Evolutionary conservation across 2,797 vertebrate genomes (phyloP), one percentile per base, ranked within the genome.

Genomic region (Cuniculus paca): DNA sequence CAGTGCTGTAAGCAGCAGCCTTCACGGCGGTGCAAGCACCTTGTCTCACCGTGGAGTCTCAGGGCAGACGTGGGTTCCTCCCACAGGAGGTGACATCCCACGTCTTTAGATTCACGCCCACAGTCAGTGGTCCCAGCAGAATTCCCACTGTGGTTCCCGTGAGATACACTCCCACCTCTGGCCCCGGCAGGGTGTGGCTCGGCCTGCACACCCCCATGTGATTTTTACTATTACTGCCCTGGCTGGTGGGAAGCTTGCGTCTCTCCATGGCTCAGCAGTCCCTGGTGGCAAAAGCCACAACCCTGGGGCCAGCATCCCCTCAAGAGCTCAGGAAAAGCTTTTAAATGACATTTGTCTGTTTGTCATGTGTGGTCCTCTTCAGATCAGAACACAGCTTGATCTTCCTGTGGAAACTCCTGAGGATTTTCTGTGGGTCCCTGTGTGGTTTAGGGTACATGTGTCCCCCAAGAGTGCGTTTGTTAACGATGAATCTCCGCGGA

Each of bases 191-290:
- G 14, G 16, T 39, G 22, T 48, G 39, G 45, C 36, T 19, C 22
- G 10, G 11, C 11, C 50, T 2, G 70, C 22, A 31, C 1, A n/a
- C 60, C 9, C 1, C n/a, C 16, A 5, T 22, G 34, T 8, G 12
- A 31, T 22, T 75, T 34, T 75, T 58, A 75, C 68, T 70, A 0
- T 45, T n/a, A 28, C 17, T 28, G 11, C 12, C 19, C 45, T 54
- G 70, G 13, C n/a, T 45, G 19, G 6, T 5, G 36, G 58, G 58
- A 42, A 48, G 36, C 52, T 19, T 42, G 42, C 16, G 45, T 19
- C 17, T 61, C 68, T 61, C 48, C 50, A 0, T 1, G 3, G 6
- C 17, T 42, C 28, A 20, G 8, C 28, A 36, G 45, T 34, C 36
- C n/a, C 2, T 10, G 54, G 17, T 42, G 36, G 22, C n/a, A 19